Conservation (phyloP, 2,888 invertebrate species). For the Resseliella maxima region DNA sequence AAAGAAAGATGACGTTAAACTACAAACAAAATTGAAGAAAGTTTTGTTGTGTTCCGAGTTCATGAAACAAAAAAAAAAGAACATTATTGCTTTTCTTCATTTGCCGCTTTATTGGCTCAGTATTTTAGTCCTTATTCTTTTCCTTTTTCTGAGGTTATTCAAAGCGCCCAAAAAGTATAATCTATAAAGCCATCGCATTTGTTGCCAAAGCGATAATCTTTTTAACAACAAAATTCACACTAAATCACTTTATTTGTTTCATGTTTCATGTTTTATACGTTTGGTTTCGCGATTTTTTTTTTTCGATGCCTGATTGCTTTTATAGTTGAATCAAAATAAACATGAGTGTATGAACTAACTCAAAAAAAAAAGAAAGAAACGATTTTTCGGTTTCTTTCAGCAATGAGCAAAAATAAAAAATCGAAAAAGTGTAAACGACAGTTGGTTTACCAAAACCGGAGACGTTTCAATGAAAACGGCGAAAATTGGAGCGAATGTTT, state of each 20-base stretch:
- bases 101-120: neutral
- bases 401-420: too few species aligned
- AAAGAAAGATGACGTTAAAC: neutral
- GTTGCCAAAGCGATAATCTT: conserved; percentile 25
- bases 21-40: neutral
- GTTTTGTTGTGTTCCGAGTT: neutral
- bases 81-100: neutral
- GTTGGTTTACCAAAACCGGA: neutral
- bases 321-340: too few species aligned
- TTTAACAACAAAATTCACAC: conserved; percentile 29
- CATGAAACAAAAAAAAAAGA: neutral
- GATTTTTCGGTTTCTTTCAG: too few species aligned
- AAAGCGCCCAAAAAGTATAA: too few species aligned
- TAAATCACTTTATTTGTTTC: neutral
- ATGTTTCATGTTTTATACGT: neutral
- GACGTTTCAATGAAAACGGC: neutral
- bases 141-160: neutral
- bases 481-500: neutral
- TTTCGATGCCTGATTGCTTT: neutral
- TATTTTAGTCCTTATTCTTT: neutral
- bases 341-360: neutral
- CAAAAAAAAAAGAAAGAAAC: too few species aligned
- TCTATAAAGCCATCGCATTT: neutral
- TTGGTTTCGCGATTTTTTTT: neutral
- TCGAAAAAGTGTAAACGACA: neutral